phyloP scores from a whole-genome alignment of 2,888 invertebrate genomes.

The Platycnemis pennipes region DNA sequence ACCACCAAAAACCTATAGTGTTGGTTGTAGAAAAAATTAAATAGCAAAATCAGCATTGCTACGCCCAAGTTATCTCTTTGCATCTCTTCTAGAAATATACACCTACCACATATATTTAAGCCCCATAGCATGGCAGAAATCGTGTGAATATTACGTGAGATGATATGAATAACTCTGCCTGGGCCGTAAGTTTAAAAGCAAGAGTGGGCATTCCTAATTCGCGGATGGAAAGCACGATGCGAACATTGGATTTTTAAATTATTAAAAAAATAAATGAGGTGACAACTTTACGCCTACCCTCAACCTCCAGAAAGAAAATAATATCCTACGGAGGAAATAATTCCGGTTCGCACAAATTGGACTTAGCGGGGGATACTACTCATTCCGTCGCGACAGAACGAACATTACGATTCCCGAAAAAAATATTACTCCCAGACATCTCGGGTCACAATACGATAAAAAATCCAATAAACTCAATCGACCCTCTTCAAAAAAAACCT shows the following conservation, averaged over 20 bases:
- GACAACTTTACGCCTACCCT: background rate
- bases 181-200: background rate
- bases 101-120: no score
- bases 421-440: background rate
- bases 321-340: background rate
- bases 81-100: no score
- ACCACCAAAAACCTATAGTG: no score
- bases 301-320: background rate
- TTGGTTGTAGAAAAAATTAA: no score
- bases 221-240: background rate
- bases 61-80: no score
- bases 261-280: background rate
- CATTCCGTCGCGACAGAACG: background rate
- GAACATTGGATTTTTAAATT: background rate
- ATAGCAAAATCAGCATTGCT: no score
- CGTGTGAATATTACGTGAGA: background rate
- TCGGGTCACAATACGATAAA: background rate
- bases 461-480: slow-evolving; percentile 22
- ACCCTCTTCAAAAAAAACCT: slow-evolving; percentile 6
- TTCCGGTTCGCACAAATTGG: background rate
- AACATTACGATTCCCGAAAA: background rate
- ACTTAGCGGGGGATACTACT: background rate
- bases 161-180: background rate
- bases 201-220: background rate
- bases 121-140: background rate